phyloP scores from a whole-genome alignment of 2,888 invertebrate genomes.

The Drosophila pseudotakahashii region DNA sequence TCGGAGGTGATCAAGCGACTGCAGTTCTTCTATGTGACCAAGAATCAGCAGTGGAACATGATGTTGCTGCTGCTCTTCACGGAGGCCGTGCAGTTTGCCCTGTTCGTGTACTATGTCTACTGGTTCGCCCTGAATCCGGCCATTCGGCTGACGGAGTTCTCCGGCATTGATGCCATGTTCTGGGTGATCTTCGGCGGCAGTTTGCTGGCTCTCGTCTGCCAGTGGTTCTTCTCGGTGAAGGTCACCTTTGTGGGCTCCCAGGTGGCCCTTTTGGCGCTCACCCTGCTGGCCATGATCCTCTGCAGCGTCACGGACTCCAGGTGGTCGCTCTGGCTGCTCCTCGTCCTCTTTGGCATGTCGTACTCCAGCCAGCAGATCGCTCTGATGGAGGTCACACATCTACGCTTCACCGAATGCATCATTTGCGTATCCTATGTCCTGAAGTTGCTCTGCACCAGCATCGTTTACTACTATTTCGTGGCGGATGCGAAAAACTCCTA shows the following conservation, averaged over 20 bases:
- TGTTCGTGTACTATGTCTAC: constrained; percentile 80
- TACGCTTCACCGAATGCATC: constrained; percentile 75
- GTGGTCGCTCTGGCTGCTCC: constrained; percentile 77
- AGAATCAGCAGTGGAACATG: constrained; percentile 81
- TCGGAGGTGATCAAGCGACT: constrained; percentile 77
- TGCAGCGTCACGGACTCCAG: constrained; percentile 61
- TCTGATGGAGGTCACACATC: constrained; percentile 78
- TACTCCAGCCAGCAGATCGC: constrained; percentile 77
- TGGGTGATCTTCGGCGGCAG: constrained; percentile 79
- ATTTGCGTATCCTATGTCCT: constrained; percentile 70
- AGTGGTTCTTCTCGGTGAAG: constrained; percentile 76
- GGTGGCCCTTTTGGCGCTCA: constrained; percentile 62
- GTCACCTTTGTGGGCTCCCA: constrained; percentile 76
- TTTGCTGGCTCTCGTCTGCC: constrained; percentile 52
- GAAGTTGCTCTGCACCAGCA: constrained; percentile 71
- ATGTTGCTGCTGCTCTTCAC: constrained; percentile 76
- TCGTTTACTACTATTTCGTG: constrained; percentile 80
- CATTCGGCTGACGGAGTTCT: constrained; percentile 64
- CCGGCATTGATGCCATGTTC: constrained; percentile 73
- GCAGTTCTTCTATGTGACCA: constrained; percentile 82
- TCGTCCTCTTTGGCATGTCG: constrained; percentile 76
- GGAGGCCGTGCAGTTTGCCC: constrained; percentile 79
- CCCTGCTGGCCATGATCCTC: constrained; percentile 77
- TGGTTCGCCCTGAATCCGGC: constrained; percentile 81
- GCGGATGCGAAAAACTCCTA: constrained; percentile 76